These are phyloP conservation scores for Periophthalmodon schlosseri DNA, from an alignment of 2,113 vertebrate species.

Conservation along the genomic window DNA sequence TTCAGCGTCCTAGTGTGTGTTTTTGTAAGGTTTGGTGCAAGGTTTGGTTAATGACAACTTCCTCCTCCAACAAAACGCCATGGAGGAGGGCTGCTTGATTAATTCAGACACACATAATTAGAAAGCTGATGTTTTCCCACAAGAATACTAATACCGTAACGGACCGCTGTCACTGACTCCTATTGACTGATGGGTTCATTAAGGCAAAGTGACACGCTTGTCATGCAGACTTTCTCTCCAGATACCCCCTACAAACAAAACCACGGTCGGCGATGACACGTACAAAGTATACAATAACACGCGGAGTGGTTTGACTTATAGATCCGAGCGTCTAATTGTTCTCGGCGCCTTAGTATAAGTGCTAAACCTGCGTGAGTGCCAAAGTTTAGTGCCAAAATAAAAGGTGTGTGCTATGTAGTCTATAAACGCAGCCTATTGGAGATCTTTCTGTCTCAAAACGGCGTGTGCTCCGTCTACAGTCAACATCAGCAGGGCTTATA, in stretches of 20 bases:
- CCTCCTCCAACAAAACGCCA: constrained; percentile 51
- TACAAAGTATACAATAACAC: neutral
- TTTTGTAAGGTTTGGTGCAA: neutral
- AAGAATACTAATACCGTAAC: constrained; percentile 67
- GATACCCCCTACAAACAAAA: constrained; percentile 1
- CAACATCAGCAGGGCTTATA: constrained; percentile 43
- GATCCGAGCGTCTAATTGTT: constrained; percentile 5
- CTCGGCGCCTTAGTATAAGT: constrained; percentile 3
- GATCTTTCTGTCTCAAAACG: constrained; percentile 8
- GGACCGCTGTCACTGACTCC: constrained; percentile 69
- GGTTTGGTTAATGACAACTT: constrained; percentile 37
- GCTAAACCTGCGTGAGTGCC: constrained; percentile 11
- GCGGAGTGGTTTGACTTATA: constrained; percentile 31
- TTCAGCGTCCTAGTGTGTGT: constrained; percentile 42
- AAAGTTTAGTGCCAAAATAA: constrained; percentile 14
- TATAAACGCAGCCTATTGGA: neutral
- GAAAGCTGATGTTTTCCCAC: constrained; percentile 73
- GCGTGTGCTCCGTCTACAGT: constrained; percentile 8
- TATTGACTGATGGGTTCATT: constrained; percentile 75
- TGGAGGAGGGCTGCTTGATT: constrained; percentile 68
- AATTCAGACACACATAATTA: constrained; percentile 79
- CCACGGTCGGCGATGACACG: neutral
- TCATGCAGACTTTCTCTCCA: constrained; percentile 30
- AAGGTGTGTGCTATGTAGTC: constrained; percentile 17
- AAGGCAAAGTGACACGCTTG: constrained; percentile 28